phyloP scores from a whole-genome alignment of 2,797 vertebrate genomes.

The Cichlasoma orientale region DNA sequence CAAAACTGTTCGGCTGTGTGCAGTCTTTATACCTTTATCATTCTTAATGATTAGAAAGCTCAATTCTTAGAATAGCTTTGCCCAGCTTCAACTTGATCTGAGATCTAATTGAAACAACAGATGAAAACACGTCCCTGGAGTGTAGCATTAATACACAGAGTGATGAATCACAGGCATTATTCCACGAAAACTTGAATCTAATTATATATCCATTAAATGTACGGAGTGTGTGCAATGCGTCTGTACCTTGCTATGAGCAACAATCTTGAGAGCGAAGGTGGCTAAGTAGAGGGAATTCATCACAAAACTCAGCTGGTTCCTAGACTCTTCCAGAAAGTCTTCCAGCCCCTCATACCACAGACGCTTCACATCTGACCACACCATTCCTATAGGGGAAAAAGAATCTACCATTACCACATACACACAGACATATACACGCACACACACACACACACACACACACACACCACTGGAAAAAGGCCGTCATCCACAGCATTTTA shows the following conservation, averaged over 20 bases:
- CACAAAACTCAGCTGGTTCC: slow-evolving; percentile 98
- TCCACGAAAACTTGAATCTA: not conserved
- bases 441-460: not conserved
- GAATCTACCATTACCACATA: slow-evolving; percentile 18
- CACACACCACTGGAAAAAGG: not conserved
- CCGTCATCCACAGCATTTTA: slow-evolving; percentile 34
- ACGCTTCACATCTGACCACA: slow-evolving; percentile 98
- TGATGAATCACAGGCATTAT: not conserved
- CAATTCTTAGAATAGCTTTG: not conserved
- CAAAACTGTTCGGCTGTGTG: not conserved
- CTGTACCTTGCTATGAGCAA: slow-evolving; percentile 94
- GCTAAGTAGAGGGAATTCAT: slow-evolving; percentile 99
- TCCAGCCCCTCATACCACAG: slow-evolving; percentile 98
- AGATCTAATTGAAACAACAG: not conserved
- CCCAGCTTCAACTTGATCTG: not conserved
- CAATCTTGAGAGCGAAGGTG: slow-evolving; percentile 96
- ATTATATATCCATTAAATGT: not conserved
- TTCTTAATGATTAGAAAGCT: not conserved
- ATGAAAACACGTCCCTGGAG: not conserved
- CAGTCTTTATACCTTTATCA: not conserved
- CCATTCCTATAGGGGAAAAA: slow-evolving; percentile 87
- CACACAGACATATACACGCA: not conserved
- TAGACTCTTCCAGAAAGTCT: slow-evolving; percentile 96
- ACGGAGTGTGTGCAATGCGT: slow-evolving; percentile 1
- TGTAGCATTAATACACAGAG: not conserved